phyloP scores from a whole-genome alignment of 2,113 vertebrate genomes.

The Nothobranchius furzeri region DNA sequence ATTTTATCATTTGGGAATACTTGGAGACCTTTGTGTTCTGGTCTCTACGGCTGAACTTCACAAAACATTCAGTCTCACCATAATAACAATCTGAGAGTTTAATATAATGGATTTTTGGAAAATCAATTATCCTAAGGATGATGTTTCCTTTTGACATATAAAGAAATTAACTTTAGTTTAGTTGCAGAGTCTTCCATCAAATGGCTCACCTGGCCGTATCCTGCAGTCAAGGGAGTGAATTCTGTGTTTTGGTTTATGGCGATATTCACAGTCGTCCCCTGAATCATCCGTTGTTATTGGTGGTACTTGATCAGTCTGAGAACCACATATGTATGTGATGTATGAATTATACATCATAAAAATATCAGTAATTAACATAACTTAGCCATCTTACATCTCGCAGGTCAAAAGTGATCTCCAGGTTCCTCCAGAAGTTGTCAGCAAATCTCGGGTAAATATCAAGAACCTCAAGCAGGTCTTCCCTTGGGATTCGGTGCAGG shows the following conservation, averaged over 20 bases:
- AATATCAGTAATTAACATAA: too few species aligned
- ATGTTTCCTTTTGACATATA: not conserved
- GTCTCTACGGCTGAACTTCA: not conserved
- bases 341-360: not conserved
- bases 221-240: slow-evolving; percentile 77
- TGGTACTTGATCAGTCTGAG: slow-evolving; percentile 84
- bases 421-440: slow-evolving; percentile 93
- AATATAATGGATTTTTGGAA: not conserved
- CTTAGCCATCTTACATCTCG: slow-evolving; percentile 85
- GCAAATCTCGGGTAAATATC: slow-evolving; percentile 94
- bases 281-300: slow-evolving; percentile 83
- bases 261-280: slow-evolving; percentile 74
- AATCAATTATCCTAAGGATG: not conserved
- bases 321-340: not conserved
- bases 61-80: not conserved
- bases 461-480: slow-evolving; percentile 93
- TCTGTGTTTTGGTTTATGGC: slow-evolving; percentile 67
- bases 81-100: not conserved
- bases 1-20: not conserved
- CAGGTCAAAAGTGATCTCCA: slow-evolving; percentile 94
- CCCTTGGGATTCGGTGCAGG: slow-evolving; percentile 90
- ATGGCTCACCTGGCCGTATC: slow-evolving; percentile 84
- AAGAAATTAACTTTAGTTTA: not conserved
- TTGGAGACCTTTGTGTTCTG: not conserved
- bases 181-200: not conserved